Conservation (phyloP, 2,888 invertebrate genomes). For the Endomychus coccineus region DNA sequence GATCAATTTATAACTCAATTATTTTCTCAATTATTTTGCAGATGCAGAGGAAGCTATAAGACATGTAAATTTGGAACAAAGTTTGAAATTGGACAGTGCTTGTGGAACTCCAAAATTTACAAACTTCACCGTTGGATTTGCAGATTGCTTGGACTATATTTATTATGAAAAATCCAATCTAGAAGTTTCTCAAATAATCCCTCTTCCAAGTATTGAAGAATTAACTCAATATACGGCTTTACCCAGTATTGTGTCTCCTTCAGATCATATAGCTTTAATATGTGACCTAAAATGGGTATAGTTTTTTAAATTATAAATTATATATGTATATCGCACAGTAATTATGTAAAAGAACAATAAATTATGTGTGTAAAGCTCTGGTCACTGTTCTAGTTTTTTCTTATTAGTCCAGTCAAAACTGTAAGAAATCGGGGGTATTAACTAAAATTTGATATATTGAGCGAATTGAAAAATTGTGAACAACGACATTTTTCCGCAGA, state of each 20-base stretch:
- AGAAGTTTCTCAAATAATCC: slow-evolving; percentile 62
- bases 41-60: slow-evolving; percentile 58
- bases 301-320: neutral
- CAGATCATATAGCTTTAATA: slow-evolving; percentile 86
- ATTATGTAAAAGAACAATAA: no score
- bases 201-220: slow-evolving; percentile 73
- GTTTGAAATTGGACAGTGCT: slow-evolving; percentile 63
- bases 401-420: no score
- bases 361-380: no score
- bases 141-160: slow-evolving; percentile 88
- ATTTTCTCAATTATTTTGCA: slow-evolving; percentile 37
- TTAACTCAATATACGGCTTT: slow-evolving; percentile 66
- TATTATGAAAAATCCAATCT: slow-evolving; percentile 65
- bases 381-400: no score
- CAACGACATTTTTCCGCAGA: no score
- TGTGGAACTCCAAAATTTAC: slow-evolving; percentile 81
- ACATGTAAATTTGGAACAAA: slow-evolving; percentile 58
- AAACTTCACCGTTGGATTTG: slow-evolving; percentile 77
- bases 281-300: slow-evolving; percentile 58
- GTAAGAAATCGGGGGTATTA: no score
- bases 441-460: no score
- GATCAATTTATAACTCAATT: neutral
- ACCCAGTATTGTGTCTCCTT: slow-evolving; percentile 85
- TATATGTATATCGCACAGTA: slow-evolving; percentile 1
- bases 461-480: no score